These are phyloP conservation scores for Pantherophis guttatus DNA, from an alignment of 2,113 vertebrate genomes.

Conservation along the genomic window DNA sequence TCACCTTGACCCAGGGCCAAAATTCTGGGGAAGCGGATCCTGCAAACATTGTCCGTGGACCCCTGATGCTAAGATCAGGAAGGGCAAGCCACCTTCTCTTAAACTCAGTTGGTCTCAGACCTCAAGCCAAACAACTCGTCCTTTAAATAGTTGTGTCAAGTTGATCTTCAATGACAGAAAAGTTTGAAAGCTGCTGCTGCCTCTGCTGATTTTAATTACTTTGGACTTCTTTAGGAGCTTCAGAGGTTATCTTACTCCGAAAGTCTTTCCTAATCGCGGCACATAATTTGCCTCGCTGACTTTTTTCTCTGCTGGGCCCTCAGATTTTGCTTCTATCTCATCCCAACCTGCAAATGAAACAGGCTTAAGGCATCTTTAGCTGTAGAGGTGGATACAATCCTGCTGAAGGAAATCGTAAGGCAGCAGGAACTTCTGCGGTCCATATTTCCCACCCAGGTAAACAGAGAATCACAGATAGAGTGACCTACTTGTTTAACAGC, in stretches of 20 bases:
- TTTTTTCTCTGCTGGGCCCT: not conserved
- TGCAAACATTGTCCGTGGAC: not conserved
- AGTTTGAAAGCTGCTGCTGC: not conserved
- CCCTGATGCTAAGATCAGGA: not conserved
- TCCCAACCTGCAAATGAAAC: not conserved
- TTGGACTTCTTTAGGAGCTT: not conserved
- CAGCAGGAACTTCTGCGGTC: not conserved
- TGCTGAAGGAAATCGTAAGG: not conserved
- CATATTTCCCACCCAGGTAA: not conserved
- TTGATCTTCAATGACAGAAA: not conserved
- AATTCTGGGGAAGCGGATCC: not conserved
- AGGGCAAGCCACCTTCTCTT: not conserved
- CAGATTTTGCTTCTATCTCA: not conserved
- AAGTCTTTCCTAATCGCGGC: not conserved
- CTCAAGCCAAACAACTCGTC: not conserved
- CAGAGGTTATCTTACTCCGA: not conserved
- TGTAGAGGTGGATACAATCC: not conserved
- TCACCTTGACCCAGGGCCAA: not conserved
- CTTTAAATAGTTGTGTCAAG: not conserved
- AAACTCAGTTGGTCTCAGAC: not conserved
- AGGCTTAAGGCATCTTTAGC: not conserved
- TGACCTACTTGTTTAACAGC: not conserved
- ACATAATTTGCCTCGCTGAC: not conserved
- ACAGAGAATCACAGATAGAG: not conserved
- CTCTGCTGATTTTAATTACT: not conserved